phyloP scores from a whole-genome alignment of 2,113 vertebrate species.

The Glaucomys volans region DNA sequence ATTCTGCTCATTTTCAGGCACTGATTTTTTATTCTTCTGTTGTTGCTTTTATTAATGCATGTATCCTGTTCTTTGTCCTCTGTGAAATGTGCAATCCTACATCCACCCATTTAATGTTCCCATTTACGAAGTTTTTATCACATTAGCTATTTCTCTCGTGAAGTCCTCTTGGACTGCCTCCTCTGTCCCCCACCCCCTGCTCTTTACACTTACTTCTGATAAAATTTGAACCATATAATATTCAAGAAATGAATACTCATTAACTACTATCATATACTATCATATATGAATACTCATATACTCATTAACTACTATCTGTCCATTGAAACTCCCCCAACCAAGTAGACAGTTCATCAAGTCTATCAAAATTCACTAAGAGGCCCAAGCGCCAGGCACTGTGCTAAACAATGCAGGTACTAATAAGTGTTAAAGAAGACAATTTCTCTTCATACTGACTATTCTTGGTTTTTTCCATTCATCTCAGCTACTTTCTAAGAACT shows the following conservation, averaged over 20 bases:
- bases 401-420: neutral
- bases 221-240: neutral
- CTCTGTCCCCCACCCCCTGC: neutral
- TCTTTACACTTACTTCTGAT: neutral
- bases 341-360: neutral
- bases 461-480: neutral
- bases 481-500: neutral
- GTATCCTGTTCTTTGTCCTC: neutral
- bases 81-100: neutral
- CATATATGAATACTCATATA: no score
- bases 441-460: neutral
- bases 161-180: neutral
- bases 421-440: neutral
- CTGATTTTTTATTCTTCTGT: neutral
- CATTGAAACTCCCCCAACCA: neutral
- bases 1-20: neutral
- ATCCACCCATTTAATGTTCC: accelerated
- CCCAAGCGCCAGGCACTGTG: neutral
- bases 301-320: neutral
- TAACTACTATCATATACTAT: no score
- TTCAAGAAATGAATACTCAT: no score
- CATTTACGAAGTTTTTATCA: neutral
- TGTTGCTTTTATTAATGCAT: neutral
- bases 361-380: neutral
- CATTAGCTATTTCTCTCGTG: neutral